Conservation (phyloP, 2,113 vertebrate genomes). For the Excalfactoria chinensis region DNA sequence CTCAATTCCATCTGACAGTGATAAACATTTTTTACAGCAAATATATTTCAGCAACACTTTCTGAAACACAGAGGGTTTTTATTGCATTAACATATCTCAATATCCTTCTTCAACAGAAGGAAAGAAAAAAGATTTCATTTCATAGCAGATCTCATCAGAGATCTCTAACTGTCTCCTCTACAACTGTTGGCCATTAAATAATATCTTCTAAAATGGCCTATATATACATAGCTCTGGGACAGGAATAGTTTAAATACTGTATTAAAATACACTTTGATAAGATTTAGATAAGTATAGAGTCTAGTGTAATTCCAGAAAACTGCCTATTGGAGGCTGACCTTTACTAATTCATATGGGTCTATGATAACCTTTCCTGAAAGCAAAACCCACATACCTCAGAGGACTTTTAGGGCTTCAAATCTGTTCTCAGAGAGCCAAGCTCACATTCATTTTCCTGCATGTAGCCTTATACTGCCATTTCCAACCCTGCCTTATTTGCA, state of each 20-base stretch:
- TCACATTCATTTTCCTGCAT: neutral
- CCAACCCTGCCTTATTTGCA: neutral
- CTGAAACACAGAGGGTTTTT: neutral
- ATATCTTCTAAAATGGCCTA: neutral
- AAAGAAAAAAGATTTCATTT: neutral
- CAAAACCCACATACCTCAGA: neutral
- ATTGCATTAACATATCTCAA: neutral
- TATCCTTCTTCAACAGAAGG: neutral
- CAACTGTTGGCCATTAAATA: neutral
- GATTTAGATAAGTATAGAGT: neutral
- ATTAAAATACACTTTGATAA: neutral
- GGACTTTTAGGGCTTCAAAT: neutral
- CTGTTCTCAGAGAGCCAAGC: neutral
- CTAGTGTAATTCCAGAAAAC: neutral
- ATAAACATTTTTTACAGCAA: neutral
- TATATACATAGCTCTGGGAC: neutral
- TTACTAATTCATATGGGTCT: neutral
- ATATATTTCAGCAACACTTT: conserved; percentile 10
- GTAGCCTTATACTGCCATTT: neutral
- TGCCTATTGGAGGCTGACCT: neutral
- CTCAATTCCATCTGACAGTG: neutral
- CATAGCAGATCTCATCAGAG: neutral
- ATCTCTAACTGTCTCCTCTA: neutral
- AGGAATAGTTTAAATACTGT: neutral
- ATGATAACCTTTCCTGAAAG: neutral